Conservation (phyloP, 2,888 invertebrate genomes). For the Lasioglossum leucozonium region DNA sequence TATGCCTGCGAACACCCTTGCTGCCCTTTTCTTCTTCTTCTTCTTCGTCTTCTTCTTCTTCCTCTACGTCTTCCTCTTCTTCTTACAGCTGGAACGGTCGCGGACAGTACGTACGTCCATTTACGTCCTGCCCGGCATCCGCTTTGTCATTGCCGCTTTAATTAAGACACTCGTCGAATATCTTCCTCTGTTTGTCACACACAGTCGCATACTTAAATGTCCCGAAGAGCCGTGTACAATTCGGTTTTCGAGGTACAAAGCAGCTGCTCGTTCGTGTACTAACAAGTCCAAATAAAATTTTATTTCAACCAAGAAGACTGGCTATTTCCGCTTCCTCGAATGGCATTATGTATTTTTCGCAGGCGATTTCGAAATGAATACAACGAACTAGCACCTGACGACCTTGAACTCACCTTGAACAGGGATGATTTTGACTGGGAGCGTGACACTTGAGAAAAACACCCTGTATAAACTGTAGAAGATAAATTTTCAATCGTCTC, state of each 20-base stretch:
- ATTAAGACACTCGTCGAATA: conserved; percentile 45
- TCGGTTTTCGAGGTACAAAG: not conserved
- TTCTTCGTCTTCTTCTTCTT: not conserved
- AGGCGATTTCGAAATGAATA: too few species aligned
- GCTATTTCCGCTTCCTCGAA: too few species aligned
- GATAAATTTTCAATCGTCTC: not conserved
- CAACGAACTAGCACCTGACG: not conserved
- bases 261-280: not conserved
- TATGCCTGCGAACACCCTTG: not conserved
- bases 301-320: not conserved
- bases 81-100: not conserved
- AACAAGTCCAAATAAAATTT: not conserved
- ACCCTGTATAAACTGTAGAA: not conserved
- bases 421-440: not conserved
- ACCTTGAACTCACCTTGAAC: not conserved
- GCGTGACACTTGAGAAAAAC: not conserved
- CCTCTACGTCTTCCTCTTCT: not conserved
- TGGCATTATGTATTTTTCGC: too few species aligned
- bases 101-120: not conserved
- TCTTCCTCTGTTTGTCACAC: not conserved
- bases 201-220: not conserved
- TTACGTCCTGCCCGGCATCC: not conserved
- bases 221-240: too few species aligned
- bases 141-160: conserved; percentile 45
- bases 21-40: not conserved